These are phyloP conservation scores for Eupeodes corollae DNA, from an alignment of 1,140 invertebrate genomes.

Conservation along the genomic window DNA sequence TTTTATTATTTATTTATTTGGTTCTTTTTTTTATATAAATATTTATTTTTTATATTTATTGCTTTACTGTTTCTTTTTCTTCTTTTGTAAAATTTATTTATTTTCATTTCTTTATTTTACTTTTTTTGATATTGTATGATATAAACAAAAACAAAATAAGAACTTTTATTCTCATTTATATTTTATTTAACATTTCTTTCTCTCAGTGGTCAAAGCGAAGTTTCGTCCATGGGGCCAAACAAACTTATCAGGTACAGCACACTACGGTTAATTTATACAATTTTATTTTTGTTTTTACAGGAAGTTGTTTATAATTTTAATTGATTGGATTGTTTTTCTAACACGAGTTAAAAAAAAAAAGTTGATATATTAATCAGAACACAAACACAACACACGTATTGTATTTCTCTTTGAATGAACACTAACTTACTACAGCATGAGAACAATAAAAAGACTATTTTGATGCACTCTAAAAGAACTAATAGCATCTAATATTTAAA, in stretches of 20 bases:
- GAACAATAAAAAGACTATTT: too few relatives aligned
- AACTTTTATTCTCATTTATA: neutral
- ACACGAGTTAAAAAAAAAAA: too few relatives aligned
- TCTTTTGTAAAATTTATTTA: neutral
- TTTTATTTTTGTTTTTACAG: constrained; percentile 13
- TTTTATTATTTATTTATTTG: neutral
- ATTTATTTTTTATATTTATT: neutral
- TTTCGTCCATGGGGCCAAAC: constrained; percentile 34
- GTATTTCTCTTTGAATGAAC: too few relatives aligned
- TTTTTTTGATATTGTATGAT: too few relatives aligned
- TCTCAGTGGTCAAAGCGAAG: constrained; percentile 31
- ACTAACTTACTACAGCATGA: too few relatives aligned
- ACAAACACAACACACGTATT: too few relatives aligned
- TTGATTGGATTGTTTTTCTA: constrained; percentile 18
- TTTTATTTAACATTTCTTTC: constrained; percentile 6
- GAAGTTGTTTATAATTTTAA: constrained; percentile 11
- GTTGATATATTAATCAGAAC: too few relatives aligned
- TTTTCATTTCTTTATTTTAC: neutral
- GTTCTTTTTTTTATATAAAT: neutral
- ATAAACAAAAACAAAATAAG: too few relatives aligned
- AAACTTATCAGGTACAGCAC: constrained; percentile 38
- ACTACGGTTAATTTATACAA: constrained; percentile 20
- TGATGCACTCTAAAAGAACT: too few relatives aligned
- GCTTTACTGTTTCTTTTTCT: neutral
- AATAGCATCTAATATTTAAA: too few relatives aligned